These are phyloP conservation scores for Eilema sororculum DNA, from an alignment of 2,888 invertebrate species.

Conservation along the genomic window DNA sequence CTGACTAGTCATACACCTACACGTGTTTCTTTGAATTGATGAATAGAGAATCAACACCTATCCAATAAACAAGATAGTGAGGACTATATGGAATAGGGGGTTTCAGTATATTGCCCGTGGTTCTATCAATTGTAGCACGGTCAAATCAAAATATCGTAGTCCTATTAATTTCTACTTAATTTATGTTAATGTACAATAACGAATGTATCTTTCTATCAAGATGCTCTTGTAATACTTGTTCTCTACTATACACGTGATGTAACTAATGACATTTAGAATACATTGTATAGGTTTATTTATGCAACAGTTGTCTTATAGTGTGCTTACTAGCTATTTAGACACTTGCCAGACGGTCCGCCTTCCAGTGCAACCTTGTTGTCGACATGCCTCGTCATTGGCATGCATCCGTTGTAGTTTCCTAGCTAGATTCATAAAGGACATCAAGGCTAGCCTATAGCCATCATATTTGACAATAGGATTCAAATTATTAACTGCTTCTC, in stretches of 20 bases:
- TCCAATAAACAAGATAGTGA: too few species aligned
- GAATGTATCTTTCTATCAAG: not conserved
- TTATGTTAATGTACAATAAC: too few species aligned
- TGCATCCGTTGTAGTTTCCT: not conserved
- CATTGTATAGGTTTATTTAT: not conserved
- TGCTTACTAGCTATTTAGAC: constrained; percentile 3
- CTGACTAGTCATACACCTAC: too few species aligned
- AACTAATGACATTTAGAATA: not conserved
- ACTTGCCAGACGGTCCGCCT: not conserved
- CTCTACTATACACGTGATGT: not conserved
- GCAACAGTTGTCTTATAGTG: not conserved
- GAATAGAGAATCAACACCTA: too few species aligned
- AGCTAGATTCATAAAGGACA: constrained; percentile 15
- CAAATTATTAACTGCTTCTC: constrained; percentile 10
- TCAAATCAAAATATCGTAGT: too few species aligned
- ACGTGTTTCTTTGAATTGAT: too few species aligned
- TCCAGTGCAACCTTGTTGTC: constrained; percentile 4
- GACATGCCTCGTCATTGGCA: not conserved
- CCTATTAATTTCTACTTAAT: too few species aligned
- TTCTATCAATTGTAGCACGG: too few species aligned
- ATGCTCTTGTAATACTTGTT: not conserved
- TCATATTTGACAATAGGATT: constrained; percentile 15
- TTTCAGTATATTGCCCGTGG: too few species aligned
- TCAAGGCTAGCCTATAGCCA: constrained; percentile 12
- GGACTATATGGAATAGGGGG: too few species aligned